A percentile compares a stretch with the other conserved stretches of the same genome.
Conservation (phyloP, 1,140 invertebrate genomes). For the Ruditapes philippinarum region DNA sequence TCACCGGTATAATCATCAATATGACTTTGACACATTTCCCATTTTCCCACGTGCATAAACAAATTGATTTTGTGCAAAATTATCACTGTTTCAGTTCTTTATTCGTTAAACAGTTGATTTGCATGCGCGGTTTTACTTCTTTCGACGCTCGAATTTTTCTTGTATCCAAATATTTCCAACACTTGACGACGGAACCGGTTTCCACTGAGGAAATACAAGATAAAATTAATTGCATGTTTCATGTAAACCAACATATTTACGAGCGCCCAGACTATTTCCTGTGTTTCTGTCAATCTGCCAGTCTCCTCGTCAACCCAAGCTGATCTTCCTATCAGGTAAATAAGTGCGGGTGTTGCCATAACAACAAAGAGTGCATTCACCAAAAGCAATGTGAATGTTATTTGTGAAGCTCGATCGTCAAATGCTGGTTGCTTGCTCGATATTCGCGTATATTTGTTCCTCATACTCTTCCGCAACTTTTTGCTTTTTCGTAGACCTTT, state of each 20-base stretch:
- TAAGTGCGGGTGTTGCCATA: not conserved
- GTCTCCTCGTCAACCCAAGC: not conserved
- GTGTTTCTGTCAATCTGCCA: not conserved
- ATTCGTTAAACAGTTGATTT: no score
- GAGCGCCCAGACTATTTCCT: constrained; percentile 1
- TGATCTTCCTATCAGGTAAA: not conserved
- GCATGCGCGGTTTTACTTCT: no score
- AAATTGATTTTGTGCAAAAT: no score
- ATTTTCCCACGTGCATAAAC: no score
- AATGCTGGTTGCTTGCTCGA: no score
- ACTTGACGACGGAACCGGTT: not conserved
- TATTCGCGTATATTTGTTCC: not conserved
- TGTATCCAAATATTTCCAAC: not conserved
- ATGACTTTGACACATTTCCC: no score
- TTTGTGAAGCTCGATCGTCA: not conserved
- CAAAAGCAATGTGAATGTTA: not conserved
- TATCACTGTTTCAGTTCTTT: no score
- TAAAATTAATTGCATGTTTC: constrained; percentile 35
- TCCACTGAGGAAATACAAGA: constrained; percentile 36
- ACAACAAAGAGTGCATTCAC: not conserved
- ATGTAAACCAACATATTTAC: not conserved
- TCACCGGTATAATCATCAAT: no score
- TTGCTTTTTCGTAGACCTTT: not conserved
- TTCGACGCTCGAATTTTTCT: no score
- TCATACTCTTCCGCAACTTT: not conserved